Conservation (phyloP, 1,140 invertebrate genomes). For the Hesperophylax magnus region DNA sequence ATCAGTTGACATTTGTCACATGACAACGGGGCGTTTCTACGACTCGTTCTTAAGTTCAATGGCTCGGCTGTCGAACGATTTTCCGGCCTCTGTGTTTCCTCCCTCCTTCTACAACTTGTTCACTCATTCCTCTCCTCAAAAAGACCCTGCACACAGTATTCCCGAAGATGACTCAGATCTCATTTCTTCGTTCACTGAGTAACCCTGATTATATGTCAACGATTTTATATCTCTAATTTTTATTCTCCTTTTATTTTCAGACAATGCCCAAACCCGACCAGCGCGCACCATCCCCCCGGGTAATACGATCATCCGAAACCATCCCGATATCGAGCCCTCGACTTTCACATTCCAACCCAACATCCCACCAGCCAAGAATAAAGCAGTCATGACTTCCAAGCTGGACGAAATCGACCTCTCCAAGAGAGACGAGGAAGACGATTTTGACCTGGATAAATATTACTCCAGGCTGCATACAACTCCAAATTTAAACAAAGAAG, state of each 20-base stretch:
- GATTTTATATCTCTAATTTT: neutral
- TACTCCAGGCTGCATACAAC: conserved; percentile 67
- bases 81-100: too few species aligned
- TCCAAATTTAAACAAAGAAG: conserved; percentile 21
- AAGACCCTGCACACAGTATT: too few species aligned
- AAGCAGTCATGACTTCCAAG: neutral
- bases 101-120: too few species aligned
- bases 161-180: too few species aligned
- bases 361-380: neutral
- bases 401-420: conserved; percentile 16
- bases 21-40: too few species aligned
- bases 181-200: too few species aligned
- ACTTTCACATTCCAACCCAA: conserved; percentile 15
- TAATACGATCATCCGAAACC: neutral
- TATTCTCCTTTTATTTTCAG: conserved; percentile 5
- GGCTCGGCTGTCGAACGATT: too few species aligned
- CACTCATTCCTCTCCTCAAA: too few species aligned
- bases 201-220: too few species aligned
- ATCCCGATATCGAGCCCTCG: conserved; percentile 19
- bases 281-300: neutral
- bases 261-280: neutral
- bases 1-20: neutral
- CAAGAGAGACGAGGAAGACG: conserved; percentile 59
- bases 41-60: too few species aligned
- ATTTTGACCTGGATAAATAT: conserved; percentile 69